Percentiles rank a stretch among this genome's conserved stretches.
These are phyloP conservation scores for Reticulitermes lucifugus DNA, from an alignment of 2,888 invertebrate genomes.

Conservation along the genomic window DNA sequence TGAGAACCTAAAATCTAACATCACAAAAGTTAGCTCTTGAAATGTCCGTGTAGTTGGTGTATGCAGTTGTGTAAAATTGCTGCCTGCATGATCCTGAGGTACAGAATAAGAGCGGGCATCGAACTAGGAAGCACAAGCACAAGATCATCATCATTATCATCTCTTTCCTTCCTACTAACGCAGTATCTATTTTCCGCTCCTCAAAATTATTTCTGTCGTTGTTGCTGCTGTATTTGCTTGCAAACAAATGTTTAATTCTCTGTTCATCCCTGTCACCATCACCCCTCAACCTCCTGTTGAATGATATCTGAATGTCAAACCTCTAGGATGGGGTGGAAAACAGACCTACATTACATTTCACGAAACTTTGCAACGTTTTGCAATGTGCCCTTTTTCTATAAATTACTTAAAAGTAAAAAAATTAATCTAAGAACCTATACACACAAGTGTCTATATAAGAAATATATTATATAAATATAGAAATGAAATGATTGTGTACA, in stretches of 20 bases:
- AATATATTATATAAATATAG: slow-evolving; percentile 44
- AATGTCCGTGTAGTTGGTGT: too few relatives aligned
- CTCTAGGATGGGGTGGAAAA: slow-evolving; percentile 51
- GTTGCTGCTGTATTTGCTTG: slow-evolving; percentile 45
- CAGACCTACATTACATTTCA: slow-evolving; percentile 38
- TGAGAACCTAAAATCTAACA: too few relatives aligned
- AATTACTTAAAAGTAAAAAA: slow-evolving; percentile 40
- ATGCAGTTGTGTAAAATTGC: too few relatives aligned
- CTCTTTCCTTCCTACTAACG: slow-evolving; percentile 11
- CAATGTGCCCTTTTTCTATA: slow-evolving; percentile 49
- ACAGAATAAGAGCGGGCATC: not conserved
- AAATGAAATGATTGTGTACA: slow-evolving; percentile 50
- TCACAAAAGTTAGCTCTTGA: too few relatives aligned
- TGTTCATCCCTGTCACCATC: slow-evolving; percentile 25
- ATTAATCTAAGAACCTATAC: slow-evolving; percentile 48
- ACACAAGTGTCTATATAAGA: slow-evolving; percentile 53
- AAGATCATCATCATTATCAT: slow-evolving; percentile 3
- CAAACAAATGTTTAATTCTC: slow-evolving; percentile 39
- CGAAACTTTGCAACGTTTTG: slow-evolving; percentile 48
- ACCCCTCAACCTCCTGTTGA: slow-evolving; percentile 21
- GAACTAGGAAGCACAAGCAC: not conserved
- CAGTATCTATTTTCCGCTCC: slow-evolving; percentile 30
- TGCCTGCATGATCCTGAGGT: not conserved
- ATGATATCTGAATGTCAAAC: slow-evolving; percentile 45
- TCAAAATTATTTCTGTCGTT: slow-evolving; percentile 40